A percentile compares a stretch with the other conserved stretches of the same genome.
phyloP scores from a whole-genome alignment of 2,113 vertebrate genomes.

The Anseranas semipalmata region DNA sequence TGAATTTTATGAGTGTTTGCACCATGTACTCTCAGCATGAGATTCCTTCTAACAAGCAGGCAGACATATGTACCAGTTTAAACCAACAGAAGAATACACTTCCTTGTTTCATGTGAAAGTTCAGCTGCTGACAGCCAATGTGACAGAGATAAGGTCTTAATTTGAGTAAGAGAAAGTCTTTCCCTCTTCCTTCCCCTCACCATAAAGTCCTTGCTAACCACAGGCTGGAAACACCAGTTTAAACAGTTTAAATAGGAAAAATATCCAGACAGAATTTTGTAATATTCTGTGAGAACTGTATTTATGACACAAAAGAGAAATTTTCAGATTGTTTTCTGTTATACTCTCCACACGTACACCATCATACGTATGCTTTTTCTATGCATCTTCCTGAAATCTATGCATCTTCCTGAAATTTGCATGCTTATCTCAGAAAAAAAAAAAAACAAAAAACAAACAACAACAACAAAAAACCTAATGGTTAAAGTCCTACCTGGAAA shows the following conservation, averaged over 20 bases:
- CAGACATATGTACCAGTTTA: background rate
- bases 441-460: too few relatives aligned
- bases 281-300: background rate
- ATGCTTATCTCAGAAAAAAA: background rate
- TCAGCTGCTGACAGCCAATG: background rate
- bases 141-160: background rate
- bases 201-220: background rate
- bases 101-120: background rate
- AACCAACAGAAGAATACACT: background rate
- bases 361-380: background rate
- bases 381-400: background rate
- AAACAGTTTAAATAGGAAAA: background rate
- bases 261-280: background rate
- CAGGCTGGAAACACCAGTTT: background rate
- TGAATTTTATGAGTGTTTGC: background rate
- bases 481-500: background rate
- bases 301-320: background rate
- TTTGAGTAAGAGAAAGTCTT: background rate
- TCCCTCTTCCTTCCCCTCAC: background rate
- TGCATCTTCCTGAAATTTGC: background rate
- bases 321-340: background rate
- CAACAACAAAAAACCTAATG: background rate
- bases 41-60: background rate
- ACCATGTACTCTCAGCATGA: background rate
- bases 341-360: background rate